These are phyloP conservation scores for Peromyscus eremicus DNA, from an alignment of 2,797 vertebrate species.

Conservation along the genomic window DNA sequence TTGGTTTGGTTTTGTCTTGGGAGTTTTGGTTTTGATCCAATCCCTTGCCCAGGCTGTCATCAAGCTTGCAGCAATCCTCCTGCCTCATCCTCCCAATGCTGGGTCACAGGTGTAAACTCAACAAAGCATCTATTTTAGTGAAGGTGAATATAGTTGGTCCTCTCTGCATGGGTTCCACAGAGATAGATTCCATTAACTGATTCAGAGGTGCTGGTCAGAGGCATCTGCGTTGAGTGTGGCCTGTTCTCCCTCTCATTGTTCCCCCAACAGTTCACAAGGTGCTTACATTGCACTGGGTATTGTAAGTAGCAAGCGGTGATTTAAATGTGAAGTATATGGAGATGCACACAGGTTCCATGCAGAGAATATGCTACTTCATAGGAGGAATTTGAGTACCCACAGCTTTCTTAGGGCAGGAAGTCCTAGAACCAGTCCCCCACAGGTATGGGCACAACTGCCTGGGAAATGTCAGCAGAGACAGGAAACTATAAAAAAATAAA, in stretches of 20 bases:
- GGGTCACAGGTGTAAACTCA: neutral
- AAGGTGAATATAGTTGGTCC: neutral
- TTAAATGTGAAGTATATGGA: neutral
- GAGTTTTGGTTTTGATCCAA: neutral
- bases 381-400: neutral
- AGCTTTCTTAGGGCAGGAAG: neutral
- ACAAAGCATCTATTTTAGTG: neutral
- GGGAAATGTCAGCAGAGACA: neutral
- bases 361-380: too few relatives aligned
- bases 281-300: neutral
- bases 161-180: neutral
- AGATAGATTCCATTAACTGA: neutral
- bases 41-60: neutral
- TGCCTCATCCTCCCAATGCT: neutral
- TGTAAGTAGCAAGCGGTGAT: neutral
- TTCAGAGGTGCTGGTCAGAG: neutral
- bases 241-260: neutral
- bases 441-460: neutral
- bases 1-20: neutral
- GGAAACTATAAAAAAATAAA: too few relatives aligned
- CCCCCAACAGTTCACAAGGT: neutral
- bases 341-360: neutral
- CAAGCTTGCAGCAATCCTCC: neutral
- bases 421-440: neutral
- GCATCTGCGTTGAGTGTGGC: neutral